Base-by-base conservation (phyloP, 2,888 invertebrate genomes). In the Antheraea assamensis region DNA sequence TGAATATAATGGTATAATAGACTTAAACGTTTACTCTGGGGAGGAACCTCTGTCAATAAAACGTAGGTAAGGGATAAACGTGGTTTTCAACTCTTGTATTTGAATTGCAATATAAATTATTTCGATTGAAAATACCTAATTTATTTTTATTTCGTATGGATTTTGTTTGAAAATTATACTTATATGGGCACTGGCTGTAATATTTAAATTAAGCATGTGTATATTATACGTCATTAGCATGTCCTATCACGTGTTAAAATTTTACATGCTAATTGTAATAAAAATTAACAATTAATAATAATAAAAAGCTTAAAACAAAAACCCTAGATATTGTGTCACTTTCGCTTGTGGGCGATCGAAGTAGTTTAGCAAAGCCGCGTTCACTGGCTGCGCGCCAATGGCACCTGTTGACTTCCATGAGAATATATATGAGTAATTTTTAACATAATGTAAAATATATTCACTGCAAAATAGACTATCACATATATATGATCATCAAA, bases 331-430 rank as follows among this genome's bases (percentile, higher is more conserved):
- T 58, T 73, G 30, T 70, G 74, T 68, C 72, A 70, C 47, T 64
- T 64, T 55, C 49, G 30, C 52, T 70, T 31, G 35, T 49, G 66
- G 58, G 71, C 73, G 70, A 74, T 71, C 72, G 70, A 21, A 70
- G 64, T 71, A 61, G 66, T 64, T 64, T n/a, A 21, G 68, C 8
- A 35, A 35, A 68, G 64, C 72, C 64, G 35, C 35, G 55, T 58
- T 58, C 49, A 17, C 72, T 88, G 88, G 87, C 85, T 80, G 76
- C 80, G 77, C 77, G 88, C 90, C 89, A 90, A 81, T 81, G 81
- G 82, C 83, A 91, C 92, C 91, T 92, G 93, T 92, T 92, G 92
- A 86, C 83, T 84, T 74, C 27, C 47, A 58, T 72, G 58, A 58
- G 70, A 73, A 73, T 27, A 70, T 70, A 73, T 55, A 73, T 70